Evolutionary conservation across 2,888 invertebrate genomes (phyloP), one percentile per base, ranked within the genome.

Genomic region (Octonoba sinensis): DNA sequence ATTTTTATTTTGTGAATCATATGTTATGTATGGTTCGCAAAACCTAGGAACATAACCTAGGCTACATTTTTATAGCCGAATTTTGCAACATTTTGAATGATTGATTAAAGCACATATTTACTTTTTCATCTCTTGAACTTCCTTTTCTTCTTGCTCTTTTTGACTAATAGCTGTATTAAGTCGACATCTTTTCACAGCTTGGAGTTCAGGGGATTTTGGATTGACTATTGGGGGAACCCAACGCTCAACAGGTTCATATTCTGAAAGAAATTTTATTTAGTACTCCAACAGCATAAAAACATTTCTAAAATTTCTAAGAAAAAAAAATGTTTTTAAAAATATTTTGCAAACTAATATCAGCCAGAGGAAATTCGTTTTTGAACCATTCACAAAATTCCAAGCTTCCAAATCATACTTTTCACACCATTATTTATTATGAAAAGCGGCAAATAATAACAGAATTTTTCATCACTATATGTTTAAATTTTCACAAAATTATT

Each of bases 111-210:
- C 18, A 3, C 27, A 2, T 3, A 82, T 87, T 86, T 87, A 91
- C 89, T 91, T 92, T 86, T 91, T 91, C 13, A 92, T 90, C 87
- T 93, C 92, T 87, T 93, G 91, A 0, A 92, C 83, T 87, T 93
- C 92, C 85, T 90, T 86, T 83, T 91, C 89, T 87, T 93, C 93
- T 66, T 90, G 89, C 85, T 93, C 91, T 84, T 91, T 90, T 71
- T 90, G 90, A 16, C 92, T 92, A 18, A 91, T 84, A n/a, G 90
- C 88, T 67, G 90, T 89, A 0, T 89, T 87, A 0, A 91, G 90
- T 49, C 93, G 89, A 0, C 89, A 87, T 47, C 94, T 91, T 0
- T 87, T 87, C 84, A 90, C 91, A n/a, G 91, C 91, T 66, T 86
- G 86, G 60, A 89, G 85, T 57, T 87, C 86, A 11, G 89, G 89